Evolutionary conservation across 1,140 invertebrate genomes (phyloP), one percentile per base, ranked within the genome.

Genomic region (Ostrea denselamellosa): DNA sequence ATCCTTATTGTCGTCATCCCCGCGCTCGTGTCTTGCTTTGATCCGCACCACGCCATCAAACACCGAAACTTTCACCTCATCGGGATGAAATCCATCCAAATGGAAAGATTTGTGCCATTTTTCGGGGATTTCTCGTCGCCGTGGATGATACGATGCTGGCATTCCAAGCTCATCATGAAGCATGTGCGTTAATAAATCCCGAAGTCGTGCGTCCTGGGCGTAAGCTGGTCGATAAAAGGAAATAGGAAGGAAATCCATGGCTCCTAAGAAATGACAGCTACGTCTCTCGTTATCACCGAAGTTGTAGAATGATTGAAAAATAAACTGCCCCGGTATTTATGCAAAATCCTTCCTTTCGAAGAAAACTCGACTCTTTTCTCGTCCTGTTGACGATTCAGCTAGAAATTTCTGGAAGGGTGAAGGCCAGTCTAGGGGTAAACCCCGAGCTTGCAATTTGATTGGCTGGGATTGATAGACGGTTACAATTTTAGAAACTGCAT

Each of bases 61-160:
- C 52, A 83, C 82, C 17, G 82, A 53, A 0, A 83, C 52, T 22
- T 83, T 83, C 19, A 83, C 82, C 44, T 83, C 82, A 44, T 83
- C 82, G 44, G 82, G 82, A 19, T 54, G 44, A 12, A 52, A 83
- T n/a, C 82, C 82, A 17, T 52, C 82, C 17, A 83, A 7, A 9
- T n/a, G 44, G 82, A 83, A 83, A 3, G 44, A 53, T 51, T 83
- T 52, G 44, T 52, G 44, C 82, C 82, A 83, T 54, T 83, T 83
- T n/a, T 83, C 82, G 5, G 82, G 82, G 44, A 19, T 9, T 51
- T 54, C 52, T 5, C 52, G 19, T 19, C 51, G 51, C 19, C 44
- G 12, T 9, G 19, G 44, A 7, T 52, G 52, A 8, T n/a, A 52
- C 14, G n/a, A 0, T 3, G 8, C 14, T 3, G 82, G 44, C 10